Conservation (phyloP, 2,113 vertebrate genomes). For the Prolemur simus region DNA sequence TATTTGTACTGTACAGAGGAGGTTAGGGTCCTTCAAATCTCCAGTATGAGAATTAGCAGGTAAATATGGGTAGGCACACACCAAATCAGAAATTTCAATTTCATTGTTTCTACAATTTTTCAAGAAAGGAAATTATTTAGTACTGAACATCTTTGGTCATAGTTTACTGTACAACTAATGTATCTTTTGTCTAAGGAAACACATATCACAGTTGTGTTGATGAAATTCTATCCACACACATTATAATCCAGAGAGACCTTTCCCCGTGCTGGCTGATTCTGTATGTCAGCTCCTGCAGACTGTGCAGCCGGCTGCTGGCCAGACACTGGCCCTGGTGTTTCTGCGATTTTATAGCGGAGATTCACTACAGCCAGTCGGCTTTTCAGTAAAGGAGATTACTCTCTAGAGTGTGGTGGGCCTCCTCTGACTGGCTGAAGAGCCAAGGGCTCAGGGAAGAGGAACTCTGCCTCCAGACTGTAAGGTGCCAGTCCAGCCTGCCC, state of each 20-base stretch:
- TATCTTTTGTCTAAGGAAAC: not conserved
- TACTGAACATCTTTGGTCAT: not conserved
- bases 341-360: not conserved
- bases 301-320: rapidly evolving
- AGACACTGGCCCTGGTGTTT: not conserved
- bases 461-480: not conserved
- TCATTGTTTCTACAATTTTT: not conserved
- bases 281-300: rapidly evolving
- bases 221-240: not conserved
- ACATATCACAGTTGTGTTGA: rapidly evolving
- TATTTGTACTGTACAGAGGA: not conserved
- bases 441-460: not conserved
- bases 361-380: not conserved
- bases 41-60: not conserved
- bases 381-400: not conserved
- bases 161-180: not conserved
- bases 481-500: rapidly evolving
- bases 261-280: too few relatives aligned
- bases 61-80: not conserved
- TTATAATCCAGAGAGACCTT: not conserved
- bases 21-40: not conserved
- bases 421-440: too few relatives aligned
- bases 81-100: not conserved
- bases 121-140: not conserved
- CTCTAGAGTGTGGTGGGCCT: rapidly evolving